phyloP scores from a whole-genome alignment of 1,140 invertebrate species.

The Drosophila rhopaloa region DNA sequence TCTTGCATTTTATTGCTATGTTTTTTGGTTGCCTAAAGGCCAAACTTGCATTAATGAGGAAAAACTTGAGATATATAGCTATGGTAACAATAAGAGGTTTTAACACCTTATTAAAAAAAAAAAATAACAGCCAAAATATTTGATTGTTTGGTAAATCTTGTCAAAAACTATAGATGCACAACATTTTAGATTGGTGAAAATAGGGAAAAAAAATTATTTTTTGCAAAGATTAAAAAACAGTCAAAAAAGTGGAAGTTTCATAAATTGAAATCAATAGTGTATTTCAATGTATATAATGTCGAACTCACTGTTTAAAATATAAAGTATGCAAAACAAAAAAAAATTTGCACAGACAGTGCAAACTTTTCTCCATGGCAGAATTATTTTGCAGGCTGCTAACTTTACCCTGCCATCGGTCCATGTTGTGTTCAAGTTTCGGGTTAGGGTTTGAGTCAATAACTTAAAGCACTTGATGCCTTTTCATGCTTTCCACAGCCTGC shows the following conservation, averaged over 20 bases:
- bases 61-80: conserved; percentile 6
- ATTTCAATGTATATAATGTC: neutral
- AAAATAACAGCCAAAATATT: neutral
- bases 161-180: too few relatives aligned
- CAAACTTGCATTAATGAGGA: conserved; percentile 38
- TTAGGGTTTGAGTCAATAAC: conserved; percentile 67
- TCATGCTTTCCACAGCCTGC: conserved; percentile 13
- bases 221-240: too few relatives aligned
- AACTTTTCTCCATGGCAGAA: conserved; percentile 62
- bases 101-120: conserved; percentile 10
- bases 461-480: conserved; percentile 61
- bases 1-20: conserved; percentile 24
- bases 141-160: neutral
- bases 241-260: neutral
- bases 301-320: conserved; percentile 8
- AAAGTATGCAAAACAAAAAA: conserved; percentile 26
- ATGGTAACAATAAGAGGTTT: conserved; percentile 7
- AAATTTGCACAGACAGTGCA: conserved; percentile 24
- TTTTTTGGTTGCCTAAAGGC: conserved; percentile 30
- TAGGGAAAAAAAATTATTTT: too few relatives aligned
- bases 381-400: conserved; percentile 66
- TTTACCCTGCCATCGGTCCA: conserved; percentile 40
- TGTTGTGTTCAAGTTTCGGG: conserved; percentile 41
- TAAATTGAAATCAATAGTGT: conserved; percentile 1
- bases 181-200: too few relatives aligned